Base-by-base conservation (phyloP, 2,113 vertebrate species). In the Quiscalus mexicanus region DNA sequence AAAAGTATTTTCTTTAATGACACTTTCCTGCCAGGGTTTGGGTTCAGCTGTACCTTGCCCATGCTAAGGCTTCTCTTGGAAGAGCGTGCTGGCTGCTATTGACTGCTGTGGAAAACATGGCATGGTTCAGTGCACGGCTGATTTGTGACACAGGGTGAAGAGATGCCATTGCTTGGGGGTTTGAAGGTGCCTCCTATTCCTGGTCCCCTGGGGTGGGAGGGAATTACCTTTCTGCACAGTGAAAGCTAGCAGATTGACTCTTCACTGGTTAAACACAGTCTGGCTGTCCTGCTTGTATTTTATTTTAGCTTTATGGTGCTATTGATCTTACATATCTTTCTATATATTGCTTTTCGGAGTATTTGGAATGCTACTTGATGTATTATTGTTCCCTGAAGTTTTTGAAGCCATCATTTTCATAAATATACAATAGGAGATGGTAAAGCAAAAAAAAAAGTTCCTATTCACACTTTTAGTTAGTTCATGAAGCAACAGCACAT, bases 341-440 rank as follows among this genome's bases (percentile, higher is more conserved):
- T 90, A 35, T 80, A 31, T 64, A 59, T 84, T 84, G 35, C 67
- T 56, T 89, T 27, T 20, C 10, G 4, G 64, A 64, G 35, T 82
- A 87, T 95, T 95, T 84, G 81, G 88, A 93, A 85, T 93, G 59
- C 33, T 85, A 47, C 78, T 42, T 80, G 60, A 64, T 52, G 33
- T 92, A 56, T 86, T 96, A 90, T 90, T 91, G 89, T 93, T 88
- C 86, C 81, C 68, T 86, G 59, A 87, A 65, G 65, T 87, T 90
- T 96, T 73, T 95, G 93, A 94, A 97, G 83, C 53, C 58, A 67
- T 90, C 87, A 93, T 96, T 97, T 92, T 95, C 95, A 92, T 95
- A 87, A 76, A 85, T 85, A 92, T 82, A 95, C 91, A 90, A 97
- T 92, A 95, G 87, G 77, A 96, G 95, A 96, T 73, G 94, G 90